These are phyloP conservation scores for Epistrophe eligans DNA, from an alignment of 2,888 invertebrate species.

Conservation along the genomic window DNA sequence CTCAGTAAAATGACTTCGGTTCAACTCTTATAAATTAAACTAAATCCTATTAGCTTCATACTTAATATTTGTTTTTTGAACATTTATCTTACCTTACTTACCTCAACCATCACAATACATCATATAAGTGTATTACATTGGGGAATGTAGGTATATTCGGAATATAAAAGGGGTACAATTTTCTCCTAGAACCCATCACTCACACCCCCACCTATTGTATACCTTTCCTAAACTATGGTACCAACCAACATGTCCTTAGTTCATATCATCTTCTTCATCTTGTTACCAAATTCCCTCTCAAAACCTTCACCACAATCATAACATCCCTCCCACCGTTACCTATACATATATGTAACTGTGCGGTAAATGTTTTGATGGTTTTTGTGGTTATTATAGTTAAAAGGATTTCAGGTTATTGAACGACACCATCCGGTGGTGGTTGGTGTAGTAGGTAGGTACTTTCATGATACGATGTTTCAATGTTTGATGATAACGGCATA, in stretches of 20 bases:
- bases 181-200: background rate
- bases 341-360: slow-evolving; percentile 30
- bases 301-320: background rate
- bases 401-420: slow-evolving; percentile 73
- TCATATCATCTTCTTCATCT: slow-evolving; percentile 21
- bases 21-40: no score
- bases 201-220: background rate
- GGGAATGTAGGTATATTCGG: background rate
- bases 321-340: slow-evolving; percentile 7
- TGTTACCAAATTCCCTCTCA: slow-evolving; percentile 7
- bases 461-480: slow-evolving; percentile 49
- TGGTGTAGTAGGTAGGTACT: slow-evolving; percentile 12
- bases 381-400: slow-evolving; percentile 68
- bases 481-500: slow-evolving; percentile 60
- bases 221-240: background rate
- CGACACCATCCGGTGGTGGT: slow-evolving; percentile 52
- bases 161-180: background rate
- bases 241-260: slow-evolving; percentile 9
- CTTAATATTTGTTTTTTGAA: background rate
- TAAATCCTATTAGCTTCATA: background rate
- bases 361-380: slow-evolving; percentile 63
- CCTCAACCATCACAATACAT: background rate
- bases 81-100: background rate
- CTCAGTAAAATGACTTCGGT: background rate
- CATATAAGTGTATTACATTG: background rate